Percentiles rank a stretch among this genome's conserved stretches.
These are phyloP conservation scores for Apteryx owenii DNA, from an alignment of 2,113 vertebrate genomes.

Conservation along the genomic window DNA sequence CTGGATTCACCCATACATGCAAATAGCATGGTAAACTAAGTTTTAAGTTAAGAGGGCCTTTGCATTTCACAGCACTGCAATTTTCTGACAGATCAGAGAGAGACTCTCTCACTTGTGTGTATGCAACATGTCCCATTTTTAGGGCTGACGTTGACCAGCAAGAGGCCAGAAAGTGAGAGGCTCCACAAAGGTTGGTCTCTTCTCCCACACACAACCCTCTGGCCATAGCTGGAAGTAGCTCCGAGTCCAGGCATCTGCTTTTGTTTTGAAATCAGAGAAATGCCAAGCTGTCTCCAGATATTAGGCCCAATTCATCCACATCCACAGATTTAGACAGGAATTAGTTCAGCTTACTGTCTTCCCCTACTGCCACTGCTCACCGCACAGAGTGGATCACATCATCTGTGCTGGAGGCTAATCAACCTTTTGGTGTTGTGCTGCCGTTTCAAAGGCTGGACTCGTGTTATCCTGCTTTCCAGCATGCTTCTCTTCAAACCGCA, in stretches of 20 bases:
- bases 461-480: neutral
- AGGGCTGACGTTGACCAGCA: neutral
- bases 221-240: neutral
- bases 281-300: neutral
- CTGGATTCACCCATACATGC: neutral
- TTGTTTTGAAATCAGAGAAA: slow-evolving; percentile 1
- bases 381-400: accelerated
- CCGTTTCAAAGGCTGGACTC: neutral
- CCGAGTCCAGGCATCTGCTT: neutral
- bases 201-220: neutral
- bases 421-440: neutral
- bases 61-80: neutral
- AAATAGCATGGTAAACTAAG: neutral
- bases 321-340: neutral
- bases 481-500: neutral
- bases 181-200: neutral
- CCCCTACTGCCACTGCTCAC: neutral
- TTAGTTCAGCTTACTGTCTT: neutral
- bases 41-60: neutral
- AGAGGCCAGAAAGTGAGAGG: neutral
- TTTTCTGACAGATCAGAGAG: neutral
- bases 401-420: neutral
- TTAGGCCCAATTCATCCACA: neutral
- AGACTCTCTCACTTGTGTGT: neutral
- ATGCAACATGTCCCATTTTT: neutral